A percentile compares a stretch with the other conserved stretches of the same genome.
phyloP scores from a whole-genome alignment of 2,113 vertebrate species.

The Aramus guarauna region DNA sequence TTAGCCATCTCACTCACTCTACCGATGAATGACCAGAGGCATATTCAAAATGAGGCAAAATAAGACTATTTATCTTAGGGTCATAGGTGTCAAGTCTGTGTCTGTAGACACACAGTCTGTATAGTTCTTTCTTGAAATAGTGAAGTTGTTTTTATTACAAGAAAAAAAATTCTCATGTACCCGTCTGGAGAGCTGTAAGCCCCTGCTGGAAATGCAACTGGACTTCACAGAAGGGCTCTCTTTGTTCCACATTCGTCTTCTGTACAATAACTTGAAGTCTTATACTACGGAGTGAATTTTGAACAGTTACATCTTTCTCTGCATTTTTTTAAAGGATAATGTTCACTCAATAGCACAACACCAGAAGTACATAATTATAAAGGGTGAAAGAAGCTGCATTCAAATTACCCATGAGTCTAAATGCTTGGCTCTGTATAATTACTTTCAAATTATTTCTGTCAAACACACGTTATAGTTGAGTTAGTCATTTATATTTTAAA shows the following conservation, averaged over 20 bases:
- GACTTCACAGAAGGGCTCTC: neutral
- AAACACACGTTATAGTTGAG: conserved; percentile 45
- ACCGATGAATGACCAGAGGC: neutral
- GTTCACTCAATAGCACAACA: conserved; percentile 11
- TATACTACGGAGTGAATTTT: neutral
- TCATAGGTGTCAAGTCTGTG: neutral
- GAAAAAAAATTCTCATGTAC: neutral
- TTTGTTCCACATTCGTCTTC: neutral
- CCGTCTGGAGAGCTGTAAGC: neutral
- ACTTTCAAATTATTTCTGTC: conserved; percentile 62
- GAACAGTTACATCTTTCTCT: conserved; percentile 18
- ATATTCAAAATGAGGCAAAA: neutral
- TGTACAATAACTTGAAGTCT: neutral
- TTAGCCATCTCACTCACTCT: neutral
- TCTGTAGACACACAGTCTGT: neutral
- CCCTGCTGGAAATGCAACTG: neutral
- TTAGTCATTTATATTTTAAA: conserved; percentile 42
- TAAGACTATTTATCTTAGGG: neutral
- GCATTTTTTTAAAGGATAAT: conserved; percentile 33
- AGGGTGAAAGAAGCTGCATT: conserved; percentile 52
- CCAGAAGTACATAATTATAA: conserved; percentile 47
- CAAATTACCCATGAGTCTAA: conserved; percentile 61
- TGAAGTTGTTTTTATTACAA: neutral
- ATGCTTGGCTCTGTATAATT: conserved; percentile 53
- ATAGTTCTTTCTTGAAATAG: neutral